phyloP scores from a whole-genome alignment of 2,888 invertebrate species.

The Seladonia tumulorum region DNA sequence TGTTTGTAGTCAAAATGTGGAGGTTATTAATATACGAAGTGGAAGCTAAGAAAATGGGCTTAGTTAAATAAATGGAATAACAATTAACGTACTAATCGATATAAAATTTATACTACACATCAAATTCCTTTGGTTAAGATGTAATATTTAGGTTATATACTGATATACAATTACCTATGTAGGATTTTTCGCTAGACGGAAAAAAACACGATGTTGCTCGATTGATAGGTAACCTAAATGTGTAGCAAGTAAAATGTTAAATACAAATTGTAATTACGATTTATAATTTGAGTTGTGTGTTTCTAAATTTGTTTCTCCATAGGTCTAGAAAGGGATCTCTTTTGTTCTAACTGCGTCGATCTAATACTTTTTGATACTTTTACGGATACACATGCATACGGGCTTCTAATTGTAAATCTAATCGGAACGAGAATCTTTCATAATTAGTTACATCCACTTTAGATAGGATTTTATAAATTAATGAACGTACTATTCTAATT shows the following conservation, averaged over 20 bases:
- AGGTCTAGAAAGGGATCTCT: not conserved
- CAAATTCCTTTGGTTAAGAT: conserved; percentile 75
- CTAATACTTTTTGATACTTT: conserved; percentile 11
- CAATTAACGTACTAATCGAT: conserved; percentile 70
- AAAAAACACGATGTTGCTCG: conserved; percentile 62
- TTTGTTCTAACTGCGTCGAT: not conserved
- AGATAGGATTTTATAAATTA: conserved; percentile 36
- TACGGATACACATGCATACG: not conserved
- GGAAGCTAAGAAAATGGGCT: conserved; percentile 98
- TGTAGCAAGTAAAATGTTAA: conserved; percentile 74
- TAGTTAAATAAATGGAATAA: conserved; percentile 88
- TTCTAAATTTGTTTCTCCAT: conserved; percentile 35
- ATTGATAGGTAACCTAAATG: conserved; percentile 69
- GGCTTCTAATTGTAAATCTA: conserved; percentile 11
- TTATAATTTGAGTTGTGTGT: conserved; percentile 69
- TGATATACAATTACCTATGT: conserved; percentile 66
- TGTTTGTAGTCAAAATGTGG: conserved; percentile 99
- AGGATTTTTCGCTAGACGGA: conserved; percentile 54
- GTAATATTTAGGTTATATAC: conserved; percentile 76
- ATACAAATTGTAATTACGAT: conserved; percentile 78
- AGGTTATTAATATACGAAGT: conserved; percentile 99
- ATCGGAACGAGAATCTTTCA: not conserved
- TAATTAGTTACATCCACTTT: conserved; percentile 2
- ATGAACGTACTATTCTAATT: conserved; percentile 19
- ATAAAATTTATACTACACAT: conserved; percentile 77